phyloP scores from a whole-genome alignment of 2,797 vertebrate species.

The Pangasius krempfi region DNA sequence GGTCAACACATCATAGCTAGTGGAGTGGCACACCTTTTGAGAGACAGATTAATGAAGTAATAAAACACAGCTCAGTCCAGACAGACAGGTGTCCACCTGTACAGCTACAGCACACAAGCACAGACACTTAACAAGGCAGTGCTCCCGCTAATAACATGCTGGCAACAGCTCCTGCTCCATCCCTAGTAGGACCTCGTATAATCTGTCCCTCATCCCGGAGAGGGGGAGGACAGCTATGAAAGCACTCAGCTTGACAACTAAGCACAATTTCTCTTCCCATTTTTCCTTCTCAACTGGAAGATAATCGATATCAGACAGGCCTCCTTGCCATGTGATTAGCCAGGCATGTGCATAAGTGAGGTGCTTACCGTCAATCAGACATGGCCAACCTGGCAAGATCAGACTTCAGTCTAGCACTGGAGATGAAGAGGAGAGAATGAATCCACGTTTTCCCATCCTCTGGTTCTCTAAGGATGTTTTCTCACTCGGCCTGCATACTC shows the following conservation, averaged over 20 bases:
- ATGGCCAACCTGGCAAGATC: constrained; percentile 25
- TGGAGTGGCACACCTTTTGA: constrained; percentile 65
- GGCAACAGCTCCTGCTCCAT: constrained; percentile 66
- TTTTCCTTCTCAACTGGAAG: constrained; percentile 40
- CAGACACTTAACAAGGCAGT: constrained; percentile 72
- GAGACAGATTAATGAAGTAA: constrained; percentile 68
- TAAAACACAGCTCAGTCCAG: constrained; percentile 38
- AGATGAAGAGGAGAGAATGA: neutral
- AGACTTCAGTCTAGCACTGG: neutral
- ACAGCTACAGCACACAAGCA: constrained; percentile 70
- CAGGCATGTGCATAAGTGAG: constrained; percentile 39
- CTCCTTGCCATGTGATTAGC: constrained; percentile 59
- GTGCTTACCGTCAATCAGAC: constrained; percentile 62
- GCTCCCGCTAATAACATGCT: constrained; percentile 67
- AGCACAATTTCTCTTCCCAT: constrained; percentile 23
- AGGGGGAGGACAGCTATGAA: constrained; percentile 50
- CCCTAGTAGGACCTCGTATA: constrained; percentile 63
- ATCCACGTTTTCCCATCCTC: neutral
- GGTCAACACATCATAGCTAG: constrained; percentile 62
- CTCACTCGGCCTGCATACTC: neutral
- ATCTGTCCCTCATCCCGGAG: constrained; percentile 63
- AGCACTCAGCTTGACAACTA: constrained; percentile 59
- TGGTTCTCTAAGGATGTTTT: neutral
- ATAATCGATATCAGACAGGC: constrained; percentile 64
- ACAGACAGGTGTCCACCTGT: constrained; percentile 68